A percentile compares a stretch with the other conserved stretches of the same genome.
Evolutionary conservation across 2,113 vertebrate genomes (phyloP).

Genomic region (Paradisaea rubra): DNA sequence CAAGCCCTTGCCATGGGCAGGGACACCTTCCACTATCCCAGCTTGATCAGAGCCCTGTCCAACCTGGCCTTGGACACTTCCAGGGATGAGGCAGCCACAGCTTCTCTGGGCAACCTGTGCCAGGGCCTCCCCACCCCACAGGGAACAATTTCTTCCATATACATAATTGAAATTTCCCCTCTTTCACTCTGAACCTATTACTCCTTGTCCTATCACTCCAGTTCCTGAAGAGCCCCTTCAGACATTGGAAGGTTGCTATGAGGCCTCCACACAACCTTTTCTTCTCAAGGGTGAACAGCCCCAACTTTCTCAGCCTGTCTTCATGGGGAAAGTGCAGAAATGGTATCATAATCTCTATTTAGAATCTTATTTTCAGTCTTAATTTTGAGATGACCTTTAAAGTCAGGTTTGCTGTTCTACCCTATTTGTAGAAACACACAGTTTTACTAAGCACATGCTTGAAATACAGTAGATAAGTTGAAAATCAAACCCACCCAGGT

Average conservation of each 20-base stretch:
- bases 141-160: neutral
- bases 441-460: neutral
- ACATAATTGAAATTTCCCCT: neutral
- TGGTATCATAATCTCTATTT: neutral
- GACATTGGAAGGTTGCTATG: neutral
- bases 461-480: neutral
- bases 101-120: neutral
- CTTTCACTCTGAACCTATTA: neutral
- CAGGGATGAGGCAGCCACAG: neutral
- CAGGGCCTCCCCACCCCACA: rapidly evolving
- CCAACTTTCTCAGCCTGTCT: neutral
- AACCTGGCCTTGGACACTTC: rapidly evolving
- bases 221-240: neutral
- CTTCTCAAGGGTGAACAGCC: neutral
- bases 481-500: neutral
- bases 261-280: neutral
- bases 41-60: neutral
- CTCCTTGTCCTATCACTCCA: neutral
- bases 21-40: neutral
- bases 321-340: neutral
- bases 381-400: neutral
- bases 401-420: neutral
- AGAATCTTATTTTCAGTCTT: neutral
- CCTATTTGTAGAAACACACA: neutral
- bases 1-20: rapidly evolving